phyloP scores from a whole-genome alignment of 2,797 vertebrate genomes.

The Mormyrops boulengeri region DNA sequence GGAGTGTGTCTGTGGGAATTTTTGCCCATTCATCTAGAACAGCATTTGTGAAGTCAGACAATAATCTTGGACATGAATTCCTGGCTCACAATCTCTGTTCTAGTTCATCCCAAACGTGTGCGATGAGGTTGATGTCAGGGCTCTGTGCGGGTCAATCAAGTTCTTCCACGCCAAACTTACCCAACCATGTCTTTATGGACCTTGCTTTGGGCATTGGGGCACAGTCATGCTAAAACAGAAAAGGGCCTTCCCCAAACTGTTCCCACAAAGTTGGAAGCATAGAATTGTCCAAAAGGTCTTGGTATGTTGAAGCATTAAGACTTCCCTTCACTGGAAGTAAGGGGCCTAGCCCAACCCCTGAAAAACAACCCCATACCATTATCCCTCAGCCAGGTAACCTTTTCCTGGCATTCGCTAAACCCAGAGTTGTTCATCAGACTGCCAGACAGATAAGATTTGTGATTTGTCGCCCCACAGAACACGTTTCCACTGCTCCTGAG shows the following conservation, averaged over 20 bases:
- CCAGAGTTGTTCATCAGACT: background rate
- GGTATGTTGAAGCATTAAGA: background rate
- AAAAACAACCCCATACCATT: background rate
- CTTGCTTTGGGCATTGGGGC: background rate
- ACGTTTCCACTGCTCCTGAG: background rate
- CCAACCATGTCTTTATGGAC: background rate
- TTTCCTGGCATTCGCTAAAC: background rate
- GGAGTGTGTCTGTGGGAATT: background rate
- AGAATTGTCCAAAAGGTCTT: background rate
- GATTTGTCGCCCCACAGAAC: background rate
- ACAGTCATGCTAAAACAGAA: background rate
- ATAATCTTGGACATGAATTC: background rate
- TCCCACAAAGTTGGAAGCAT: background rate
- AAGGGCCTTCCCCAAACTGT: background rate
- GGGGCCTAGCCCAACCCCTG: background rate
- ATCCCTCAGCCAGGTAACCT: background rate
- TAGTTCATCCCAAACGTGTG: background rate
- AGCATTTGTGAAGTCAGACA: background rate
- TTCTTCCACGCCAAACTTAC: background rate
- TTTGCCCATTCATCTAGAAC: background rate
- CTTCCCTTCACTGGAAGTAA: background rate
- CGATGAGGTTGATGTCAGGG: background rate
- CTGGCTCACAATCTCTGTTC: background rate
- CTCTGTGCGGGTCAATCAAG: background rate
- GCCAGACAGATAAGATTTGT: background rate